phyloP scores from a whole-genome alignment of 2,888 invertebrate species.

The Melanostoma mellinum region DNA sequence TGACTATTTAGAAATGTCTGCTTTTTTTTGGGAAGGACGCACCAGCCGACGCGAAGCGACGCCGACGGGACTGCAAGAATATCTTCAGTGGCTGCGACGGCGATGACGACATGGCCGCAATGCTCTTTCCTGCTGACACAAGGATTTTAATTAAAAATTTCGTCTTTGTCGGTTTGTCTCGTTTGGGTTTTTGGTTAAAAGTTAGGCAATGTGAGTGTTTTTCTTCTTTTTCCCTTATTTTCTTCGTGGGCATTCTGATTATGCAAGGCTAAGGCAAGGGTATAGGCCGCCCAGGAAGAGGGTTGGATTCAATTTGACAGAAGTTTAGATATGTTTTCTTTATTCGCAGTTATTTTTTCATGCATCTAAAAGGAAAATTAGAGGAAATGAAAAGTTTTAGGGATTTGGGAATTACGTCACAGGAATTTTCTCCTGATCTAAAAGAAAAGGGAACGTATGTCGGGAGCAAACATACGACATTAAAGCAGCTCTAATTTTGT shows the following conservation, averaged over 20 bases:
- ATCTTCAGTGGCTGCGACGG: conserved; percentile 35
- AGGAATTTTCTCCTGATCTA: no score
- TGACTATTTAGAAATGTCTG: conserved; percentile 46
- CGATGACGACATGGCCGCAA: conserved; percentile 46
- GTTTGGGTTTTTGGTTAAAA: conserved; percentile 65
- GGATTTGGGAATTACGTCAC: background rate
- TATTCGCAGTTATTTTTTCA: conserved; percentile 36
- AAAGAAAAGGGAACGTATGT: no score
- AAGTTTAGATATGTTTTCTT: conserved; percentile 43
- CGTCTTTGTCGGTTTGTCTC: conserved; percentile 71
- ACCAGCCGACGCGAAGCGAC: background rate
- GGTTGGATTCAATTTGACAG: conserved; percentile 54
- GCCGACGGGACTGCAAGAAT: conserved; percentile 33
- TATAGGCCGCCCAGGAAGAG: conserved; percentile 50
- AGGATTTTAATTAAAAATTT: conserved; percentile 73
- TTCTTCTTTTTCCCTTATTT: conserved; percentile 31
- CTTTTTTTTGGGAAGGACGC: conserved; percentile 11
- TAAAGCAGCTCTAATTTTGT: no score
- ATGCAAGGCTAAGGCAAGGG: conserved; percentile 16
- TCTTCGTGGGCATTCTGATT: conserved; percentile 49
- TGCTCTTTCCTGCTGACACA: conserved; percentile 70
- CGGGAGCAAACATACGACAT: no score
- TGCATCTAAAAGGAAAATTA: conserved; percentile 54
- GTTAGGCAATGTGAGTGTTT: conserved; percentile 52
- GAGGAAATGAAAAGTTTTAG: conserved; percentile 35